Percentiles rank a stretch among this genome's conserved stretches.
These are phyloP conservation scores for Drosophila prosaltans DNA, from an alignment of 1,140 invertebrate genomes.

Conservation along the genomic window DNA sequence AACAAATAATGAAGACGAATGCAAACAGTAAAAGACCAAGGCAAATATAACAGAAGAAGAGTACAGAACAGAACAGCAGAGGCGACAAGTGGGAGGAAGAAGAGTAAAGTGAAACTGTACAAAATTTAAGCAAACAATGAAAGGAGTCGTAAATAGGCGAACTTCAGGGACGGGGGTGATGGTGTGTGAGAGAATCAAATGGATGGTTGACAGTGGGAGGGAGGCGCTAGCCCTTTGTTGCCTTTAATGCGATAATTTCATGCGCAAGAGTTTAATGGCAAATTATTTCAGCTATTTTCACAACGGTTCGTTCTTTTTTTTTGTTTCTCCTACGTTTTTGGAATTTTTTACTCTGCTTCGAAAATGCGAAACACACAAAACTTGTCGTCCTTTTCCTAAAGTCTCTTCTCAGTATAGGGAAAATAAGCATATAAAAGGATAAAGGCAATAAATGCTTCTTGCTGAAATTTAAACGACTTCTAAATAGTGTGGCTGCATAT, in stretches of 20 bases:
- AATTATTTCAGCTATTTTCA: constrained; percentile 76
- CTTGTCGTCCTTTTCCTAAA: constrained; percentile 36
- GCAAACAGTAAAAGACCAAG: constrained; percentile 76
- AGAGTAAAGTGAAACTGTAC: constrained; percentile 57
- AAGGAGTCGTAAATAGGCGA: constrained; percentile 30
- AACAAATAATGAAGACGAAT: constrained; percentile 81
- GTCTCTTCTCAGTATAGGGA: background rate
- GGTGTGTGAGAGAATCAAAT: background rate
- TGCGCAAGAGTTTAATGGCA: constrained; percentile 73
- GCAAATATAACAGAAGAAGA: constrained; percentile 69
- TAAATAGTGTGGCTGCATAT: constrained; percentile 17
- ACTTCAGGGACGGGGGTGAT: background rate
- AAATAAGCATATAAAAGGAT: background rate
- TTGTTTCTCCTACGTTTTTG: constrained; percentile 5
- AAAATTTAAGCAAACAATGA: constrained; percentile 78
- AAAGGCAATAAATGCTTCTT: background rate
- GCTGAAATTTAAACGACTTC: background rate
- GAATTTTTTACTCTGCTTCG: constrained; percentile 6
- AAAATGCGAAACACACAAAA: constrained; percentile 31
- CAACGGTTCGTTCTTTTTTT: constrained; percentile 61
- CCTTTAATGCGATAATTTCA: constrained; percentile 75
- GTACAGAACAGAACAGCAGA: too few species aligned
- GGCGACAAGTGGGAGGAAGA: too few species aligned
- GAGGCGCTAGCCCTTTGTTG: constrained; percentile 52
- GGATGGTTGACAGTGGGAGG: constrained; percentile 3